phyloP scores from a whole-genome alignment of 1,140 invertebrate genomes.

The Dufourea novaeangliae region DNA sequence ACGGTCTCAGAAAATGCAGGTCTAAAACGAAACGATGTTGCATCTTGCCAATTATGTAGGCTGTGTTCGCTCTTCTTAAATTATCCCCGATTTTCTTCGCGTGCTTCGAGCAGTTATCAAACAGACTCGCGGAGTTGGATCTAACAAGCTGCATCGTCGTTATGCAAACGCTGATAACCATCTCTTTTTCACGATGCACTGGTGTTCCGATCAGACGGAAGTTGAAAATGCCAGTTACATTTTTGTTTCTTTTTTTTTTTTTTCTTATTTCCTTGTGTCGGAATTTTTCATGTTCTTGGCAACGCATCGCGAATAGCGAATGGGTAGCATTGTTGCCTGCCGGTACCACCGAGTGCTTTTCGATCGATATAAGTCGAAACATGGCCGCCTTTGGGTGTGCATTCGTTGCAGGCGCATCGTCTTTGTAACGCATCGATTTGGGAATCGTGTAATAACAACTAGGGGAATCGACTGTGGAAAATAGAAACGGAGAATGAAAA shows the following conservation, averaged over 20 bases:
- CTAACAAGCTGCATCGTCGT: constrained; percentile 17
- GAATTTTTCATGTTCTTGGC: background rate
- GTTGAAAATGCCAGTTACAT: background rate
- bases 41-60: too few relatives aligned
- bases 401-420: background rate
- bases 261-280: too few relatives aligned
- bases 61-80: background rate
- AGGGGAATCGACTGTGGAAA: background rate
- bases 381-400: constrained; percentile 12
- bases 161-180: constrained; percentile 17
- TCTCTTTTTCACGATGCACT: background rate
- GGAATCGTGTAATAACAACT: background rate
- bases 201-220: background rate
- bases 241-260: background rate
- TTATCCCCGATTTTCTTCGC: constrained; percentile 24
- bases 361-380: constrained; percentile 32
- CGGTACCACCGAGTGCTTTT: background rate
- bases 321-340: constrained; percentile 4
- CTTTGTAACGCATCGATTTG: background rate
- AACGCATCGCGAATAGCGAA: constrained; percentile 11
- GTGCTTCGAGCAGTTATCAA: background rate
- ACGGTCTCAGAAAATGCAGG: constrained; percentile 2
- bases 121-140: background rate
- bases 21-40: too few relatives aligned
- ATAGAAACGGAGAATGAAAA: background rate